Base-by-base conservation (phyloP, 2,797 vertebrate species). In the Phalloptychus januarius region DNA sequence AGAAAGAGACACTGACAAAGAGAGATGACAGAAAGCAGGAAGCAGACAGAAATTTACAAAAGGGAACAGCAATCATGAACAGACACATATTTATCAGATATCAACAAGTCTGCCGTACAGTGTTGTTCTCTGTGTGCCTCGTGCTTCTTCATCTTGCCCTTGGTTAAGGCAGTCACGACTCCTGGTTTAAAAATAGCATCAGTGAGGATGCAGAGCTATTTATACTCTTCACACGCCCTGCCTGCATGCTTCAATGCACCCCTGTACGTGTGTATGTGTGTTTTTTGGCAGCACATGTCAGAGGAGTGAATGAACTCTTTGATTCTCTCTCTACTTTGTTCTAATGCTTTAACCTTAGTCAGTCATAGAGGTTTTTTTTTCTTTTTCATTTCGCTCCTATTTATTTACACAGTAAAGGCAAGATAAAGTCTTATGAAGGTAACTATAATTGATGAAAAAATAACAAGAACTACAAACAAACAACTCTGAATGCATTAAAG, bases 191-290 rank as follows among this genome's bases (percentile, higher is more conserved):
- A 94, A 94, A 94, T 93, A 94, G 92, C 89, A 88, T 73, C 87
- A 86, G 85, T 87, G 89, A 88, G 83, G 86, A 92, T 90, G 92
- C 86, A 89, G 87, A 86, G 88, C 92, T 95, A 95, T 95, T 95
- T 95, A 94, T 95, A 95, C 85, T 85, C 90, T 84, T 88, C 83
- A 87, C 91, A 89, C 88, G 85, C 85, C 78, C 88, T 78, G 88
- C 82, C 91, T 88, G 85, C 81, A 87, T 75, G 88, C 88, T 86
- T 86, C 84, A 86, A 63, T 88, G 87, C 82, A 87, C 74, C 74
- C 81, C 79, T 74, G 71, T 70, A 75, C 1, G 7, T 36, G 48
- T 77, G 48, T 77, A 28, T 76, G 45, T 76, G 25, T 28, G 25
- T 16, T 31, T 67, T 67, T 46, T 77, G 45, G 65, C 31, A 48